phyloP scores from a whole-genome alignment of 2,797 vertebrate species.

The Phoebastria nigripes region DNA sequence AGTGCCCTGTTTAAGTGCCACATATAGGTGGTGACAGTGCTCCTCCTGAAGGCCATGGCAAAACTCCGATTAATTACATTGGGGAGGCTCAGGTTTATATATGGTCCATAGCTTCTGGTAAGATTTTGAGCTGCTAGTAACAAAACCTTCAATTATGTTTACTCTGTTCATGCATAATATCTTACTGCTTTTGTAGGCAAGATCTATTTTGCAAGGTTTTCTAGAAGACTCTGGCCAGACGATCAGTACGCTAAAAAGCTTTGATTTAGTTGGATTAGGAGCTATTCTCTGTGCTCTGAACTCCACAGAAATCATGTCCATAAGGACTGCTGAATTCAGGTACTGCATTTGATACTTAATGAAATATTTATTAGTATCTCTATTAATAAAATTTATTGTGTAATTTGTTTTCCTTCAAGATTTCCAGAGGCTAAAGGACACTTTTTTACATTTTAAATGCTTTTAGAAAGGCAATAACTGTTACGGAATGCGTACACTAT shows the following conservation, averaged over 20 bases:
- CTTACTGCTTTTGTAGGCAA: conserved; percentile 64
- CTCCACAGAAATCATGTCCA: conserved; percentile 65
- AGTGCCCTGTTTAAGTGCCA: background rate
- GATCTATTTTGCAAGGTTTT: conserved; percentile 74
- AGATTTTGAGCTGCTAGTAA: background rate
- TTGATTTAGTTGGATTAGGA: conserved; percentile 78
- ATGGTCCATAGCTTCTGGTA: background rate
- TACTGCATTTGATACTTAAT: conserved; percentile 29
- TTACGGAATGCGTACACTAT: background rate
- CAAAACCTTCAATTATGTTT: background rate
- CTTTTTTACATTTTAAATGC: background rate
- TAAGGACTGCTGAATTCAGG: conserved; percentile 78
- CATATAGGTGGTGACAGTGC: background rate
- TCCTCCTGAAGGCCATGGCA: background rate
- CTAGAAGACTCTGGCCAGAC: conserved; percentile 73
- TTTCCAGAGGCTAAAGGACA: background rate
- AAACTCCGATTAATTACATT: background rate
- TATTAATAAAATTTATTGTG: background rate
- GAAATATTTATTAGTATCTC: background rate
- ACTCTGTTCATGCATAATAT: background rate
- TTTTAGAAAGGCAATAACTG: background rate
- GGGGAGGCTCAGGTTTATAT: background rate
- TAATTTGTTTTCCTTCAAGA: background rate
- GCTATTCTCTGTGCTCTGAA: conserved; percentile 73
- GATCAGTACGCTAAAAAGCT: conserved; percentile 74